Conservation (phyloP, 2,888 invertebrate genomes). For the Andrena minutula region DNA sequence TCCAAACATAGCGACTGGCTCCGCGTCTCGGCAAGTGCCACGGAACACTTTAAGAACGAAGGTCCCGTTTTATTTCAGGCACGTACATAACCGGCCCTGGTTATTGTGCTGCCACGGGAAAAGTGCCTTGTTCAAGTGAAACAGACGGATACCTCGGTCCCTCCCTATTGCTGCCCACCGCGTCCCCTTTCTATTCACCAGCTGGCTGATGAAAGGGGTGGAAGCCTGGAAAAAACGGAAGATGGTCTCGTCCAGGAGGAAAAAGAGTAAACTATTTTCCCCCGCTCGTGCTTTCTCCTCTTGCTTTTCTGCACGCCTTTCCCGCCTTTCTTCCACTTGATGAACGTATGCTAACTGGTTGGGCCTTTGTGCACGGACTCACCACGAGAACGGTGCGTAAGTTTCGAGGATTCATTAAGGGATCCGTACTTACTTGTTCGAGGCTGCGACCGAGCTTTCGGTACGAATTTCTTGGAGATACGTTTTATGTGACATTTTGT, state of each 20-base stretch:
- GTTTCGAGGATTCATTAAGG: constrained; percentile 10
- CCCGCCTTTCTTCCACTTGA: constrained; percentile 5
- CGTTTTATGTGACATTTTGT: background rate
- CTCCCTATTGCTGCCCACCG: constrained; percentile 56
- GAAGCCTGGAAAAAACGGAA: constrained; percentile 75
- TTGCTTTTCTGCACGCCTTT: background rate
- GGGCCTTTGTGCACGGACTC: background rate
- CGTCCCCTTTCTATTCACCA: constrained; percentile 73
- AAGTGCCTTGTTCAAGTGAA: constrained; percentile 82
- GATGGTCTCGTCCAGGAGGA: constrained; percentile 64
- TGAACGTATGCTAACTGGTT: constrained; percentile 20
- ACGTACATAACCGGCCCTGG: constrained; percentile 83
- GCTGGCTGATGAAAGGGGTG: constrained; percentile 77
- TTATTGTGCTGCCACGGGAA: constrained; percentile 82
- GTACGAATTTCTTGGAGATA: background rate
- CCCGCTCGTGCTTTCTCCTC: constrained; percentile 41
- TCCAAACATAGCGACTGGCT: constrained; percentile 68
- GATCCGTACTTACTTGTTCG: background rate
- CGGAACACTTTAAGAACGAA: constrained; percentile 72
- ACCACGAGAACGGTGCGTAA: background rate
- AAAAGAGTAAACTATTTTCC: constrained; percentile 74
- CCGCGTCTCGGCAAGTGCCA: constrained; percentile 55
- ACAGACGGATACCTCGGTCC: constrained; percentile 75
- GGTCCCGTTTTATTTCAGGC: constrained; percentile 81
- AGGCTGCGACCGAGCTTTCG: background rate